Conservation (phyloP, 2,113 vertebrate species). For the Passer montanus region DNA sequence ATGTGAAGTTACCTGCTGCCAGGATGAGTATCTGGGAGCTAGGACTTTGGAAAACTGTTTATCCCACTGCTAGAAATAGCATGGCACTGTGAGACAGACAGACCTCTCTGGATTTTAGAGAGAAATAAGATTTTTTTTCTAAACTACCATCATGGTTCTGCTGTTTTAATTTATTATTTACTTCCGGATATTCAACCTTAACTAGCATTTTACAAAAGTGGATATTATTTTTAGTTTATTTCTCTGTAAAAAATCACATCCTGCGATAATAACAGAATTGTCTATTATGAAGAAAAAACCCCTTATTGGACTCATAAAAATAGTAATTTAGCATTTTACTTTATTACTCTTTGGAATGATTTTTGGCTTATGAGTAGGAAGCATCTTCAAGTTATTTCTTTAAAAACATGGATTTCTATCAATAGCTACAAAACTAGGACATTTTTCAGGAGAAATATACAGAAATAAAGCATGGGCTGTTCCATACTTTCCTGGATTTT, state of each 20-base stretch:
- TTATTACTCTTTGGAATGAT: not conserved
- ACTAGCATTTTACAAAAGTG: not conserved
- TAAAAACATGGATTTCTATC: not conserved
- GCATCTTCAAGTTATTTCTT: not conserved
- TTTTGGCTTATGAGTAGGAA: not conserved
- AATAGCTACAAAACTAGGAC: not conserved
- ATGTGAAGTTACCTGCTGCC: not conserved
- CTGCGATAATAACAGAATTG: not conserved
- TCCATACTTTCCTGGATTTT: not conserved
- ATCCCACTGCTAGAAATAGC: not conserved
- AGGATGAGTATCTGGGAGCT: not conserved
- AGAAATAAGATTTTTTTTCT: not conserved
- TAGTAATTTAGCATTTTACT: not conserved
- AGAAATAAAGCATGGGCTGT: not conserved
- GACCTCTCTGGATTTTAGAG: not conserved
- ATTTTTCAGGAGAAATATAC: not conserved
- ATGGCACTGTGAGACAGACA: not conserved
- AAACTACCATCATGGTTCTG: not conserved
- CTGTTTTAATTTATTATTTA: not conserved
- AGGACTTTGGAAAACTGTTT: not conserved
- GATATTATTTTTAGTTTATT: not conserved
- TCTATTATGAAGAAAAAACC: not conserved
- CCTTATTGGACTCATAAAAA: not conserved
- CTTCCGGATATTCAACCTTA: not conserved
- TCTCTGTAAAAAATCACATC: not conserved